Base-by-base conservation (phyloP, 37 sponge, comb jelly and placozoan genomes). In the Hexactinellida sp. region DNA sequence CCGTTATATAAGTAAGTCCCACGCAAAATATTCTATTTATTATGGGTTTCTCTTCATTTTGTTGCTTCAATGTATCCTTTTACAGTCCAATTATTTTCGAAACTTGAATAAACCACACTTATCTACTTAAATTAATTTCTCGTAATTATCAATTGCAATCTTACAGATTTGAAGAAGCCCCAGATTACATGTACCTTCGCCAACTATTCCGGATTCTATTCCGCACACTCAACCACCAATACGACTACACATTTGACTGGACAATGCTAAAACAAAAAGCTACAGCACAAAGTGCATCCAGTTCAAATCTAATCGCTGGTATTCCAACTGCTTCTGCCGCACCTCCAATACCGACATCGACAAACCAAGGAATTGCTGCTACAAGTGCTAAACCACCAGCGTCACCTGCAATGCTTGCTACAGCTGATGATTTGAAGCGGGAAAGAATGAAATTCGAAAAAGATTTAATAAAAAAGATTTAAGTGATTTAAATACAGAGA, bases 231-330 rank as follows among this genome's bases (percentile, higher is more conserved):
- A 98, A 95, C 84, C 99, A 98, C 83, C 92, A 93, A 83, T 98
- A 98, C 55, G 99, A 98, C 90, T 98, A 95, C 90, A 92, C 95
- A 10, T 98, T 98, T 84, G 99, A 98, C 88, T 98, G 99, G 99
- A 98, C 99, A 38, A 85, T 98, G 47, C 89, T 98, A 36, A 95
- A 95, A 37, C 97, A 96, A 88, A 96, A 94, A 54, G 91, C 93
- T 35, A 90, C 96, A 13, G 95, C 91, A 5, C 88, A 90, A 37
- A 47, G 86, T 85, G 41, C 76, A 25, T 63, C 76, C 19, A 63
- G 76, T 23, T 63, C 76, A 23, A 63, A 63, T 23, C 13, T 63
- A 28, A 63, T 28, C 25, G 5, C 76, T 28, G 76, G 76, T n/a
- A 63, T 63, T 32, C 30, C 76, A 10, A 23, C 76, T 25, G 5